These are phyloP conservation scores for Dolomedes plantarius DNA, from an alignment of 2,888 invertebrate genomes.

Conservation along the genomic window DNA sequence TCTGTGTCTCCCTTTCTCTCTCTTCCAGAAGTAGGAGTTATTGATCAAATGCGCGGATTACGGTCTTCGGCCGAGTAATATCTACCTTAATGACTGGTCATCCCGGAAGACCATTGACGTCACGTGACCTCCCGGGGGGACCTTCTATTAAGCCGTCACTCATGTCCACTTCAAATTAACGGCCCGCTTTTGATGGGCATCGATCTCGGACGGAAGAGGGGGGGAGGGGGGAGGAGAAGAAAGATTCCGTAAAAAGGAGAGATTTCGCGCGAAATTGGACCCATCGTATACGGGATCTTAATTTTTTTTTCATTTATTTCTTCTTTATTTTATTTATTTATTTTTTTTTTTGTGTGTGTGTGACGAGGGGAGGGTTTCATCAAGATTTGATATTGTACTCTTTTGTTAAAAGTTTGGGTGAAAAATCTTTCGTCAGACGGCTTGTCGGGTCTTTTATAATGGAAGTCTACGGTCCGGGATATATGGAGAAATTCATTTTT, in stretches of 20 bases:
- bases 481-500: too few species aligned
- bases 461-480: neutral
- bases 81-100: conserved; percentile 71
- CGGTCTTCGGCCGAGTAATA: conserved; percentile 63
- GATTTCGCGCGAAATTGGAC: conserved; percentile 56
- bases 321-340: neutral
- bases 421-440: neutral
- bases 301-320: neutral
- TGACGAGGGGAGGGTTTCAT: neutral
- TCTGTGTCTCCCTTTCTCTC: neutral
- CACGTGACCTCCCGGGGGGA: conserved; percentile 58
- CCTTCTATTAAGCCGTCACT: conserved; percentile 70
- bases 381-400: conserved; percentile 10
- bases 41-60: conserved; percentile 68
- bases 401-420: neutral
- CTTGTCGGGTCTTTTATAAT: neutral
- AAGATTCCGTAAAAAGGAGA: conserved; percentile 13
- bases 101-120: conserved; percentile 62
- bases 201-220: conserved; percentile 32
- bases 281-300: neutral
- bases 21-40: conserved; percentile 48
- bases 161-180: conserved; percentile 70
- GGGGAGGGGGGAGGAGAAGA: neutral
- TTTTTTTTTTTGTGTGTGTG: neutral
- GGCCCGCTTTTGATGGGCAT: conserved; percentile 67